Evolutionary conservation across 2,797 vertebrate species (phyloP).

Genomic region (Protonibea diacanthus): DNA sequence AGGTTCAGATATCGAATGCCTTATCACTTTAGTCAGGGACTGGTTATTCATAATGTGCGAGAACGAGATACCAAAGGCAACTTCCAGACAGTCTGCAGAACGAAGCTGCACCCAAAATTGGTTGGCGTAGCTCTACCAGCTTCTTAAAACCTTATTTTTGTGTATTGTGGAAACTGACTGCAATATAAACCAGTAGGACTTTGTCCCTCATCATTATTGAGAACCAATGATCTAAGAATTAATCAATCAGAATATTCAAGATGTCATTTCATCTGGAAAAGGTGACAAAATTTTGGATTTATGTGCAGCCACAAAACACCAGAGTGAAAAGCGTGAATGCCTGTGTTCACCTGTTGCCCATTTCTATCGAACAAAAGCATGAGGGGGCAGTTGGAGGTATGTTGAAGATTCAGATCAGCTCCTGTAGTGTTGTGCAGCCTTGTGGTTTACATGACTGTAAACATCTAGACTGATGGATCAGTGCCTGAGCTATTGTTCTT

Average conservation of each 20-base stretch:
- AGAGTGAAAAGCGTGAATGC: background rate
- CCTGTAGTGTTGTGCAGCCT: conserved; percentile 1
- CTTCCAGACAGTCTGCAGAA: conserved; percentile 5
- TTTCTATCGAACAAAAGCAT: background rate
- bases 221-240: background rate
- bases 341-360: background rate
- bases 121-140: background rate
- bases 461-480: background rate
- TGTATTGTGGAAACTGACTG: conserved; percentile 10
- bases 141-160: conserved; percentile 17
- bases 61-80: conserved; percentile 30
- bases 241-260: background rate
- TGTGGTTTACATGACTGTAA: background rate
- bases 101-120: background rate
- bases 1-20: conserved; percentile 45
- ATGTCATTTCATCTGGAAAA: background rate
- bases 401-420: background rate
- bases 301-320: background rate
- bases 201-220: background rate
- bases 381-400: background rate
- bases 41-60: conserved; percentile 40
- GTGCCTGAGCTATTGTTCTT: background rate
- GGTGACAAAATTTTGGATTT: background rate
- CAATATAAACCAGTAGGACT: conserved; percentile 4
- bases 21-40: conserved; percentile 43